Percentiles rank a stretch among this genome's conserved stretches.
phyloP scores from a whole-genome alignment of 2,888 invertebrate species.

The Chrysotoxum bicinctum region DNA sequence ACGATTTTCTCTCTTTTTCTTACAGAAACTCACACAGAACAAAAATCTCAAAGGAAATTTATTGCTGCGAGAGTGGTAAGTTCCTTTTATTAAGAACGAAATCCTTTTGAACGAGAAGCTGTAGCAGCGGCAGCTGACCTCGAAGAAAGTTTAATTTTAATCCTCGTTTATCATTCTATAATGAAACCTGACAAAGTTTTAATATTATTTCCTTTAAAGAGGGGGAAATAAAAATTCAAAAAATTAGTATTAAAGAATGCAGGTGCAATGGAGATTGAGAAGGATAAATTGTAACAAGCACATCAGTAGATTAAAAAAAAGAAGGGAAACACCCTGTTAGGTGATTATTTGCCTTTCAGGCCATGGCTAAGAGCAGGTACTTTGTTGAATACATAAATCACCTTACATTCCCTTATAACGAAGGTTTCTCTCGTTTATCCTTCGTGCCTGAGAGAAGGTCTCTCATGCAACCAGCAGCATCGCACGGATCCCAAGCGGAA shows the following conservation, averaged over 20 bases:
- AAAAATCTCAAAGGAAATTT: not conserved
- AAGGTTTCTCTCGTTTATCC: constrained; percentile 17
- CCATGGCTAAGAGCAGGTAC: constrained; percentile 9
- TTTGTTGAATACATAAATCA: constrained; percentile 29
- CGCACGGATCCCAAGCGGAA: constrained; percentile 5
- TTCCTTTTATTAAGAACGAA: not conserved
- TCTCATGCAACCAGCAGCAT: constrained; percentile 16
- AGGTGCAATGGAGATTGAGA: constrained; percentile 27
- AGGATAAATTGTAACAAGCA: constrained; percentile 23
- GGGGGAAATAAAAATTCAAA: not conserved
- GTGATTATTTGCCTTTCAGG: constrained; percentile 30
- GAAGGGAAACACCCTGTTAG: not conserved
- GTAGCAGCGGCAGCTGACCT: not conserved
- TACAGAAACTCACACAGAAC: not conserved
- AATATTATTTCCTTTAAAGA: not conserved
- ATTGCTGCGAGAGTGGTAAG: not conserved
- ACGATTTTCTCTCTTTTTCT: not conserved
- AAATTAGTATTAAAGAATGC: not conserved
- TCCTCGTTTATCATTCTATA: constrained; percentile 48
- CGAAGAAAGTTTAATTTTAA: constrained; percentile 33
- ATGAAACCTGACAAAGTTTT: constrained; percentile 11
- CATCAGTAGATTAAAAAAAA: not conserved
- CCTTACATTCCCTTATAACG: constrained; percentile 24
- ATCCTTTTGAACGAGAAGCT: not conserved
- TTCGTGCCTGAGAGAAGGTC: constrained; percentile 34